Evolutionary conservation across 37 sponge, comb jelly and placozoan species (phyloP).

Genomic region (Cladorhizidae sp.): DNA sequence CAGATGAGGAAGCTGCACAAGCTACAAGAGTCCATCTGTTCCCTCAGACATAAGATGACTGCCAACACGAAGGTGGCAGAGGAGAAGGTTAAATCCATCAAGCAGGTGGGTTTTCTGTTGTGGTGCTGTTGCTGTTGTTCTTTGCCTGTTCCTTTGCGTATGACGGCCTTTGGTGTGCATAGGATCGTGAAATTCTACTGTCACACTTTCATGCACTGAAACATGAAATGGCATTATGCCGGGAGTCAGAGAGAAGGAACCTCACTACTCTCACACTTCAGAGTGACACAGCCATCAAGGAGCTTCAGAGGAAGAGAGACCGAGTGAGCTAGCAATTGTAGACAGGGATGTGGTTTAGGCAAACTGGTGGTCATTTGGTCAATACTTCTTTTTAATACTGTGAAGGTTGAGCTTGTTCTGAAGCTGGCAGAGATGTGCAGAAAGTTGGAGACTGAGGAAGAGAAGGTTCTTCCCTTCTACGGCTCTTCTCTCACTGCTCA

Average conservation of each 20-base stretch:
- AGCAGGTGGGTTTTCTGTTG: constrained; percentile 30
- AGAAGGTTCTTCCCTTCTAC: constrained; percentile 97
- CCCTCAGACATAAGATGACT: constrained; percentile 76
- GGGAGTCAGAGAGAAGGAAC: constrained; percentile 83
- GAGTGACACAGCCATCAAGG: constrained; percentile 80
- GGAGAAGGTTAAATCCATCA: constrained; percentile 51
- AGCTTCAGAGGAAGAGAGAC: constrained; percentile 59
- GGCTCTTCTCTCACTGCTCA: constrained; percentile 72
- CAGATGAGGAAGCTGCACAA: constrained; percentile 94
- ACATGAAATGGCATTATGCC: constrained; percentile 81
- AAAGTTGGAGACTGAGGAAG: constrained; percentile 98
- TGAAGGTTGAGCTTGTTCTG: constrained; percentile 79
- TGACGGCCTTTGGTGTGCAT: background rate
- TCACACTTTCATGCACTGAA: constrained; percentile 83
- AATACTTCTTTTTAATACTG: background rate
- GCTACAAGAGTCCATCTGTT: constrained; percentile 59
- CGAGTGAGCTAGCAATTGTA: constrained; percentile 27
- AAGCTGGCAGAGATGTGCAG: constrained; percentile 92
- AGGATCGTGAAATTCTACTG: constrained; percentile 81
- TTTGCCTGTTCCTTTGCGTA: background rate
- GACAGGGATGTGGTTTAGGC: background rate
- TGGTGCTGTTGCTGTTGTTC: background rate
- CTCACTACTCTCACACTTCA: constrained; percentile 91
- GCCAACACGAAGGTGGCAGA: constrained; percentile 81
- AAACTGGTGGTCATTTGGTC: too few species aligned